Conservation (phyloP, 2,797 vertebrate species). For the Sebastes jordani region DNA sequence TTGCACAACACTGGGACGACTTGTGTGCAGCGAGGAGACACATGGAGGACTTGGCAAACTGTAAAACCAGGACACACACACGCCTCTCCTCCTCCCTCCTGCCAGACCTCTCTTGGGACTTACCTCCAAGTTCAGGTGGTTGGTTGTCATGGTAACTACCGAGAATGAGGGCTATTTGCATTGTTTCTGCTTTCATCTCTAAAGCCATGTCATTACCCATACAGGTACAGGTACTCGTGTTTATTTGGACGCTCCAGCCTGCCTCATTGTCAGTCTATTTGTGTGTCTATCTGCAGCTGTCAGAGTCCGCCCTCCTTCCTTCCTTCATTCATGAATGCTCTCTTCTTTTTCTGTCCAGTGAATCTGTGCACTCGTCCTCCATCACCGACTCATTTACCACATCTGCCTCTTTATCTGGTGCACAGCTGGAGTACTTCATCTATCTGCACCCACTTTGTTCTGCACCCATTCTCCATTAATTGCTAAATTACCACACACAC, state of each 20-base stretch:
- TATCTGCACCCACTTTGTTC: conserved; percentile 40
- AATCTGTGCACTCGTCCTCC: conserved; percentile 22
- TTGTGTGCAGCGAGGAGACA: conserved; percentile 32
- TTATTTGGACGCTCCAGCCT: conserved; percentile 52
- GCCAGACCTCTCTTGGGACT: conserved; percentile 76
- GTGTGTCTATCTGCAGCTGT: conserved; percentile 40
- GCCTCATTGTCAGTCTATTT: conserved; percentile 56
- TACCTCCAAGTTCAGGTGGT: conserved; percentile 81
- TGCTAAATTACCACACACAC: conserved; percentile 9
- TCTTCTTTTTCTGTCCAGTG: conserved; percentile 17
- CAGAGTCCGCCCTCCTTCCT: conserved; percentile 15
- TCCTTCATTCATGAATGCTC: conserved; percentile 2
- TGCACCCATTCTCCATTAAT: conserved; percentile 42
- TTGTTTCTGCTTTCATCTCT: conserved; percentile 80
- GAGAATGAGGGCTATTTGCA: conserved; percentile 75
- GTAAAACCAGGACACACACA: conserved; percentile 69
- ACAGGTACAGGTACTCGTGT: conserved; percentile 65
- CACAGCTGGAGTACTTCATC: conserved; percentile 46
- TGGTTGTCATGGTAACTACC: conserved; percentile 83
- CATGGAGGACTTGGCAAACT: conserved; percentile 56
- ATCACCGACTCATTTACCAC: conserved; percentile 41
- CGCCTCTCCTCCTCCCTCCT: conserved; percentile 58
- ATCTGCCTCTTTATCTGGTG: conserved; percentile 45
- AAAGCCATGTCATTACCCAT: conserved; percentile 71
- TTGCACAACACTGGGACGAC: conserved; percentile 20